Evolutionary conservation across 2,888 invertebrate species (phyloP).

Genomic region (Bombyx huttoni): DNA sequence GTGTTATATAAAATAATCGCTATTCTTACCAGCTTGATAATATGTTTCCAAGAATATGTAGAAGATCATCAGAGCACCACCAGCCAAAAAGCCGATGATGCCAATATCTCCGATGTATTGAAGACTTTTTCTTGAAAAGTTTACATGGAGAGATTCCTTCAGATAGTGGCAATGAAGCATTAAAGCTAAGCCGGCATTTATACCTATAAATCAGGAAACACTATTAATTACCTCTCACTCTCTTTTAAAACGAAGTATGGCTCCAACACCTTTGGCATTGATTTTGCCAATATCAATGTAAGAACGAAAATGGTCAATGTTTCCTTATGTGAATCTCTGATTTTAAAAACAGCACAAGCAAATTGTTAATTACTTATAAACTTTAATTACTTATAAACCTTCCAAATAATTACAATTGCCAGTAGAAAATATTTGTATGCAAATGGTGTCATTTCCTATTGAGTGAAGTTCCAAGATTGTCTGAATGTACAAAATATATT

Average conservation of each 20-base stretch:
- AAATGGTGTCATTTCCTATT: too few species aligned
- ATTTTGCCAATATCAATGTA: too few species aligned
- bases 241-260: too few species aligned
- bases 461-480: too few species aligned
- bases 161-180: conserved; percentile 57
- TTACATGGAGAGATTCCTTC: conserved; percentile 54
- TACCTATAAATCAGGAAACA: conserved; percentile 26
- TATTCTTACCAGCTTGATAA: conserved; percentile 48
- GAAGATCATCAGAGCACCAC: conserved; percentile 53
- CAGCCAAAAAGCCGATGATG: conserved; percentile 57
- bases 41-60: conserved; percentile 55
- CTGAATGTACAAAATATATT: too few species aligned
- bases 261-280: too few species aligned
- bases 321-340: too few species aligned
- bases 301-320: too few species aligned
- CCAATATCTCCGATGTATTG: conserved; percentile 62
- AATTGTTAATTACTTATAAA: too few species aligned
- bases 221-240: not conserved
- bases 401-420: too few species aligned
- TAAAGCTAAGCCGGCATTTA: conserved; percentile 42
- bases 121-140: conserved; percentile 60
- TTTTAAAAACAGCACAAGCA: too few species aligned
- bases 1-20: not conserved
- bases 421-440: too few species aligned
- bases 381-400: not conserved